Evolutionary conservation across 2,797 vertebrate species (phyloP).

Genomic region (Malurus leucopterus): DNA sequence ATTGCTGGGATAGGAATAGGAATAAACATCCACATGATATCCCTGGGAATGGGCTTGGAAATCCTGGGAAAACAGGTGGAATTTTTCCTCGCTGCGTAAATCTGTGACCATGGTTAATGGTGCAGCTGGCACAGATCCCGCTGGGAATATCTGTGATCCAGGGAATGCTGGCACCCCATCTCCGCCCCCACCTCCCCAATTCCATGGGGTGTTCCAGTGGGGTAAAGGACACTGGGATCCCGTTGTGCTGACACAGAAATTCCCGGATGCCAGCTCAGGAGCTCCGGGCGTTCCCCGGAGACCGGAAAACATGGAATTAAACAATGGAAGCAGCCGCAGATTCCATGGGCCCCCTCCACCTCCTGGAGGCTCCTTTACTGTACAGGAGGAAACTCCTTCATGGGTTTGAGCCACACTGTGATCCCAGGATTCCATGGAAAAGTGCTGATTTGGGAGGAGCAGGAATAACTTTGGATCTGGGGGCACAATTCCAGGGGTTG

Average conservation of each 20-base stretch:
- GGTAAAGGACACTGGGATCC: not conserved
- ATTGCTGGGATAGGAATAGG: accelerated
- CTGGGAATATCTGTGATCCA: not conserved
- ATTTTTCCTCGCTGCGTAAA: not conserved
- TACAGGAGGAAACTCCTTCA: conserved; percentile 12
- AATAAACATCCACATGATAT: not conserved
- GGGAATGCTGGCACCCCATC: not conserved
- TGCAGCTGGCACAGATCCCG: not conserved
- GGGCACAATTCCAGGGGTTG: not conserved
- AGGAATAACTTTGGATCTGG: too few species aligned
- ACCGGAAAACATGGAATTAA: conserved; percentile 11
- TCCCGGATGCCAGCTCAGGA: not conserved
- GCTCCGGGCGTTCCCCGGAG: not conserved
- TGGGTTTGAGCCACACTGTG: not conserved
- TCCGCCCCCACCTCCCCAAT: not conserved
- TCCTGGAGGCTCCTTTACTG: not conserved
- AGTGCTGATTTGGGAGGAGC: not conserved
- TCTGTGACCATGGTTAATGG: not conserved
- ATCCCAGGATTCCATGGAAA: not conserved
- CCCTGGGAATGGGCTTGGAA: not conserved
- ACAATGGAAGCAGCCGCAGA: not conserved
- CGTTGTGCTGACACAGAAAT: accelerated
- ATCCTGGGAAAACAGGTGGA: conserved; percentile 43
- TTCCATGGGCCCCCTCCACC: not conserved
- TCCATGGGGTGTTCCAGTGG: accelerated